Evolutionary conservation across 1,140 invertebrate species (phyloP).

Genomic region (Streblospio benedicti): DNA sequence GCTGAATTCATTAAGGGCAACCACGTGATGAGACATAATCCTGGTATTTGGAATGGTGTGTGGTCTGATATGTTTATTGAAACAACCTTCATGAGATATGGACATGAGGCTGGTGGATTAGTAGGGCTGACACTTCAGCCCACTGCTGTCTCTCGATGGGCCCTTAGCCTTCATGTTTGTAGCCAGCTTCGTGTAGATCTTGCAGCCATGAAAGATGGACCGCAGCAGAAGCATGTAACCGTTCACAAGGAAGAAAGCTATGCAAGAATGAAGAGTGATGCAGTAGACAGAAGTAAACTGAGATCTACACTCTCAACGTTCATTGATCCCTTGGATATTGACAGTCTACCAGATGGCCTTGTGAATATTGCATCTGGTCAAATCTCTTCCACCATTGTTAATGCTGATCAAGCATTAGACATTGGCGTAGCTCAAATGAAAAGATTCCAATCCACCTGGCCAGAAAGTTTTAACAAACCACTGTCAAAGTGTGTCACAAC

Average conservation of each 20-base stretch:
- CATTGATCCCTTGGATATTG: too few relatives aligned
- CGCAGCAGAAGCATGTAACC: background rate
- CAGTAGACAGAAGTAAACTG: too few relatives aligned
- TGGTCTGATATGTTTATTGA: background rate
- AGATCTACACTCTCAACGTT: too few relatives aligned
- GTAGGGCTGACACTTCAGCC: background rate
- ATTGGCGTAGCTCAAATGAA: too few relatives aligned
- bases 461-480: too few relatives aligned
- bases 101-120: background rate
- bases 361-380: too few relatives aligned
- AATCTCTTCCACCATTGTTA: too few relatives aligned
- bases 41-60: background rate
- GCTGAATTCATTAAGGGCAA: background rate
- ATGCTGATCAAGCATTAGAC: too few relatives aligned
- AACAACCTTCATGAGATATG: background rate
- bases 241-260: background rate
- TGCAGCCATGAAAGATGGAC: background rate
- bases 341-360: too few relatives aligned
- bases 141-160: background rate
- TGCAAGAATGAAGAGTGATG: too few relatives aligned
- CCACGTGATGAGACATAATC: background rate
- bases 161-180: background rate
- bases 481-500: too few relatives aligned
- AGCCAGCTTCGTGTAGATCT: background rate
- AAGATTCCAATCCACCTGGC: too few relatives aligned